A percentile compares a stretch with the other conserved stretches of the same genome.
phyloP scores from a whole-genome alignment of 2,797 vertebrate genomes.

The Otolemur crassicaudatus region DNA sequence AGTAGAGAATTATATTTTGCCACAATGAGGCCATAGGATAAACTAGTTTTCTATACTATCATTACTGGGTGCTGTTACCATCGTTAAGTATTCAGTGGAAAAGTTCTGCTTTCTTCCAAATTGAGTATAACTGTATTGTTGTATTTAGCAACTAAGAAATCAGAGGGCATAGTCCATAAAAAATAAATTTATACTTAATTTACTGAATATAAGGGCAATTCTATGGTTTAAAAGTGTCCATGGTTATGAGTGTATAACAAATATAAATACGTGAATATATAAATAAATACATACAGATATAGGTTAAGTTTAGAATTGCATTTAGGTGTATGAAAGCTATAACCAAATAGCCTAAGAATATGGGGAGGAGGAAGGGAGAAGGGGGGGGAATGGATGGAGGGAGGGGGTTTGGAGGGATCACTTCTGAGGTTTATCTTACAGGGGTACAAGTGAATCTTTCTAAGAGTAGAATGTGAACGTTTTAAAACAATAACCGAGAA shows the following conservation, averaged over 20 bases:
- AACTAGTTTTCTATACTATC: neutral
- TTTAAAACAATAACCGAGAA: no score
- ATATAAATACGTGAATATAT: neutral
- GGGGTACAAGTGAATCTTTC: no score
- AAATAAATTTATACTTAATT: neutral
- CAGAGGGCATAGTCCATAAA: neutral
- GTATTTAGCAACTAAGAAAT: slow-evolving; percentile 43
- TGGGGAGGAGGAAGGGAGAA: no score
- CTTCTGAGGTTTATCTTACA: no score
- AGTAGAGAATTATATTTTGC: neutral
- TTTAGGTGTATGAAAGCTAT: neutral
- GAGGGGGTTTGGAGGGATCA: no score
- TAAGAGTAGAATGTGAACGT: no score
- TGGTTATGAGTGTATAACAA: slow-evolving; percentile 32
- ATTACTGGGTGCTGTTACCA: neutral
- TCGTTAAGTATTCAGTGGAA: neutral
- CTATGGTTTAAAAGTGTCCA: neutral
- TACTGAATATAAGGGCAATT: neutral
- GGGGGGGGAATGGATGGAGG: no score
- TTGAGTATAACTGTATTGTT: neutral
- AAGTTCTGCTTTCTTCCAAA: neutral
- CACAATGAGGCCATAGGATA: neutral
- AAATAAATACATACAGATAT: neutral
- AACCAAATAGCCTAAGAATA: no score
- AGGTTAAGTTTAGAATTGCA: neutral